Base-by-base conservation (phyloP, 2,113 vertebrate species). In the Calyptommatus sinebrachiatus region DNA sequence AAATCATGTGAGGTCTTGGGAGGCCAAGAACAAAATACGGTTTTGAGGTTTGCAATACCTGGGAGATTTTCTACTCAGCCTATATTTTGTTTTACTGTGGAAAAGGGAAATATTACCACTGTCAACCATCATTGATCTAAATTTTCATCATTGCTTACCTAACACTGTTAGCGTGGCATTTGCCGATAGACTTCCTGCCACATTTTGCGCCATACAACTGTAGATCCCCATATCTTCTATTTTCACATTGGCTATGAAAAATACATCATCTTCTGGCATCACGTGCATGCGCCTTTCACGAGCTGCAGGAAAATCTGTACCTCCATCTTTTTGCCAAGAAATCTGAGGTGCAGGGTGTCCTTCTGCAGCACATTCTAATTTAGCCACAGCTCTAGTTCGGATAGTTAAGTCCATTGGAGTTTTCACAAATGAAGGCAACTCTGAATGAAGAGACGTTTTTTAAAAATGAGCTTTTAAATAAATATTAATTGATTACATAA, bases 241-340 rank as follows among this genome's bases (percentile, higher is more conserved):
- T 72, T 96, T 96, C 48, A 96, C 95, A 0, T 96, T 95, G 20
- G 94, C 95, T 46, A 96, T 96, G 71, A 96, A 96, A 88, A 96
- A 95, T 48, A 96, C 96, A 5, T 96, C 96, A 1, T 96, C 96
- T 84, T 96, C 95, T 0, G 96, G 96, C 96, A 96, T 96, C 71
- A 96, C 96, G 0, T 96, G 96, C 96, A 96, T 96, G 41, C 96
- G 94, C n/a, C 96, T 93, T 84, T 96, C 96, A 74, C 96, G 90
- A 9, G 96, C 96, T 2, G 96, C 96, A 80, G 96, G 96, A 21
- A 96, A 96, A 83, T 96, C 96, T 18, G 95, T 96, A 11, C 96
- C 96, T 12, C 96, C 96, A 8, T 96, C 95, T 50, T 96, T 96
- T 90, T 96, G 96, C 96, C 96, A 96, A 77, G 96, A 96, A 84